These are phyloP conservation scores for Colistium nudipinnis DNA, from an alignment of 2,113 vertebrate species.

Conservation along the genomic window DNA sequence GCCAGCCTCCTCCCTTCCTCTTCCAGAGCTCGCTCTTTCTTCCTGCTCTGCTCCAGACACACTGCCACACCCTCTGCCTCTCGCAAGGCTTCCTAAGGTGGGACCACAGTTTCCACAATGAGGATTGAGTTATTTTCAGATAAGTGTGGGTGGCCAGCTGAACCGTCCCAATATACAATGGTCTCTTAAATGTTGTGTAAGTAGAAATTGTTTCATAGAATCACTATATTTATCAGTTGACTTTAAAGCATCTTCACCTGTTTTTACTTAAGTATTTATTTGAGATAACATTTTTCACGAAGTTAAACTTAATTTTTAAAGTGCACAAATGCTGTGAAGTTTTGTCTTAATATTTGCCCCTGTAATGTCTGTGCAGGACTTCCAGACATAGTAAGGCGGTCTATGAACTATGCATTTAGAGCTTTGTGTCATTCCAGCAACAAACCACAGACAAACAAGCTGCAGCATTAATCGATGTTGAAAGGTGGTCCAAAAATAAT, in stretches of 20 bases:
- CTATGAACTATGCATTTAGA: background rate
- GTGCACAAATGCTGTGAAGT: background rate
- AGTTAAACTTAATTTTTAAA: background rate
- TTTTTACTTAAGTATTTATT: too few relatives aligned
- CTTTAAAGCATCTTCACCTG: background rate
- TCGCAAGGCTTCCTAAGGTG: slow-evolving; percentile 71
- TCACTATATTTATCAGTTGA: too few relatives aligned
- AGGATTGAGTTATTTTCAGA: background rate
- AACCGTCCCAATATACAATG: background rate
- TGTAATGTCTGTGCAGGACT: background rate
- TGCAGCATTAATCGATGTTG: background rate
- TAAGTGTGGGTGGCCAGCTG: background rate
- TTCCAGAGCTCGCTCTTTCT: slow-evolving; percentile 75
- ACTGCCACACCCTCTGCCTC: slow-evolving; percentile 72
- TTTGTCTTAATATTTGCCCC: background rate
- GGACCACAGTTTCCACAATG: background rate
- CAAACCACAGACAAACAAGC: slow-evolving; percentile 36
- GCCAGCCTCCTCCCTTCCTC: slow-evolving; percentile 77
- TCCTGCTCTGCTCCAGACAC: slow-evolving; percentile 79
- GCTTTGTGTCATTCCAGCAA: slow-evolving; percentile 10
- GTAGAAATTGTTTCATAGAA: background rate
- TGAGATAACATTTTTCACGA: background rate
- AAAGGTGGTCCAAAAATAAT: background rate
- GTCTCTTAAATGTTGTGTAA: background rate
- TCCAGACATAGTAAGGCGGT: background rate